phyloP scores from a whole-genome alignment of 2,113 vertebrate genomes.

The Xerus inauris region DNA sequence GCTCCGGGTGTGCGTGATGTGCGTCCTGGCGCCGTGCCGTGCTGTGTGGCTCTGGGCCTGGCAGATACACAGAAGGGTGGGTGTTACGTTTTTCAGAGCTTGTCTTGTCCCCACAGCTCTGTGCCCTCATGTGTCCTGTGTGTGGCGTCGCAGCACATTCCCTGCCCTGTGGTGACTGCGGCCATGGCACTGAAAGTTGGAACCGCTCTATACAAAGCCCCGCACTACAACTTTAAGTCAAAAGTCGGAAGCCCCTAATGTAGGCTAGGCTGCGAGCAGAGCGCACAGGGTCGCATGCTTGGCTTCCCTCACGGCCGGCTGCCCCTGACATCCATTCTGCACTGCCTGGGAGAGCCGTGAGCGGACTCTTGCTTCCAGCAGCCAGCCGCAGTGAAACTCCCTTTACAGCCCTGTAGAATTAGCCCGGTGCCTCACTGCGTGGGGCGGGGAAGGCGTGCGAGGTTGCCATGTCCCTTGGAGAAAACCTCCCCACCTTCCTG shows the following conservation, averaged over 20 bases:
- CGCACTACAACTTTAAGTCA: neutral
- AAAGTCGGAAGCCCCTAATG: constrained; percentile 67
- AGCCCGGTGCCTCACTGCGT: neutral
- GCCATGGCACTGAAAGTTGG: too few relatives aligned
- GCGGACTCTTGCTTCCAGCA: constrained; percentile 75
- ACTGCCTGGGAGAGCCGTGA: constrained; percentile 72
- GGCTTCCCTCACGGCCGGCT: constrained; percentile 75
- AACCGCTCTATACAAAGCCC: neutral
- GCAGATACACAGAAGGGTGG: neutral
- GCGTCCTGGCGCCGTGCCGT: neutral
- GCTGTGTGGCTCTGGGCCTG: constrained; percentile 64
- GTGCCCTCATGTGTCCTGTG: constrained; percentile 65
- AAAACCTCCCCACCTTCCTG: neutral
- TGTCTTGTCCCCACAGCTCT: constrained; percentile 69
- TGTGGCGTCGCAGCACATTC: neutral
- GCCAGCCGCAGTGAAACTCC: constrained; percentile 51
- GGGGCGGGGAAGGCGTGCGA: rapidly evolving
- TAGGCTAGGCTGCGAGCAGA: constrained; percentile 60
- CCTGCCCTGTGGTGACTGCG: neutral
- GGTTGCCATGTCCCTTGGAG: neutral
- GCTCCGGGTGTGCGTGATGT: neutral
- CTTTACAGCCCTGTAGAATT: neutral
- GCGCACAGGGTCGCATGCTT: constrained; percentile 58
- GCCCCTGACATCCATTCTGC: constrained; percentile 47
- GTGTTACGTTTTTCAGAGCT: constrained; percentile 55